Base-by-base conservation (phyloP, 2,888 invertebrate genomes). In the Lycia hirtaria region DNA sequence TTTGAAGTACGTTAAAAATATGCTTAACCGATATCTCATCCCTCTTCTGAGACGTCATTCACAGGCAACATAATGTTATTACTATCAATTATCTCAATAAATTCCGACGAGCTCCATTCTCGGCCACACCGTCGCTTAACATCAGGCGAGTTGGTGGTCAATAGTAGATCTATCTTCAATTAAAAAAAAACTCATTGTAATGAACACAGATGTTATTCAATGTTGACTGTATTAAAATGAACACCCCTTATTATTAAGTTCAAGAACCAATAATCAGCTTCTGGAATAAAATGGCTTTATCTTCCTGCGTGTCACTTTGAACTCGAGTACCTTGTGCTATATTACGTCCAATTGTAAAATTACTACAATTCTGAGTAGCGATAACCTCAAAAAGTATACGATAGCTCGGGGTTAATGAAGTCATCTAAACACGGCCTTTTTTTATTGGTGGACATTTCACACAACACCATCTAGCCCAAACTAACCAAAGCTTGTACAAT, bases 321-420 rank as follows among this genome's bases (percentile, higher is more conserved):
- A 26, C 48, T 35, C 17, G n/a, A 38, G 52, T 53, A 45, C 45
- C 37, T 44, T 53, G 48, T 38, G 44, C 47, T 38, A 52, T 37
- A 19, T 37, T 44, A 9, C 52, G 44, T 4, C 24, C 26, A 19
- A 28, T 38, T 48, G 54, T 56, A 54, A 40, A 60, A 59, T 35
- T 15, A 35, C 47, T 35, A 44, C 30, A 28, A 28, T 26, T 43
- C 17, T 2, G 7, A 24, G 22, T 38, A 38, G 30, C 38, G 53
- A 53, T 53, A 53, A 45, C 20, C 28, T 6, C 10, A 53, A 45
- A 37, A 40, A 30, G 22, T 35, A 30, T 14, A 4, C 28, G 30
- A 37, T 53, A 45, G 4, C 5, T 7, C 3, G 20, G 20, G 52
- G 35, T 44, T 4, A 52, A 15, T 22, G 32, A 28, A 14, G 50